These are phyloP conservation scores for Dasyprocta punctata DNA, from an alignment of 2,113 vertebrate genomes.

Conservation along the genomic window DNA sequence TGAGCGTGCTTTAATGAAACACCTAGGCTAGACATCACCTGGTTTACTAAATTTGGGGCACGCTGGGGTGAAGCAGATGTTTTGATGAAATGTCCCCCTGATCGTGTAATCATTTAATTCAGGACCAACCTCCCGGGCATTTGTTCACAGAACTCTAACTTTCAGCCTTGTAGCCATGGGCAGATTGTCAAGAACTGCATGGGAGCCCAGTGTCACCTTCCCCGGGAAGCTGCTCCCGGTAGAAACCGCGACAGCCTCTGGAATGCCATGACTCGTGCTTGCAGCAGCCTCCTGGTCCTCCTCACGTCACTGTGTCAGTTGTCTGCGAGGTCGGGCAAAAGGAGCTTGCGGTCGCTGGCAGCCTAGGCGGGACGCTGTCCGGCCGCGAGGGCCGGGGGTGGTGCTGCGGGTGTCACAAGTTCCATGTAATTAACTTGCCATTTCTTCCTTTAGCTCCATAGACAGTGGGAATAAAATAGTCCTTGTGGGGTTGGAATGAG, in stretches of 20 bases:
- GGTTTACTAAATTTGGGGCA: background rate
- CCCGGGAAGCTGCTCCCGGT: fast-evolving
- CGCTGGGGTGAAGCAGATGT: background rate
- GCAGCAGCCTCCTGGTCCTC: fast-evolving
- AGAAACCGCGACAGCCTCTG: background rate
- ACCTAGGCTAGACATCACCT: background rate
- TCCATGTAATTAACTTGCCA: background rate
- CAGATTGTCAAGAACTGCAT: fast-evolving
- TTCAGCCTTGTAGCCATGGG: background rate
- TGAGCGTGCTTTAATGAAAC: background rate
- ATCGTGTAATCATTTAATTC: background rate
- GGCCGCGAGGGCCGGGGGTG: background rate
- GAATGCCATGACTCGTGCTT: background rate
- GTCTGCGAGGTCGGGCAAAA: background rate
- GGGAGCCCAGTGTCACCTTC: background rate
- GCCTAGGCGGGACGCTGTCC: fast-evolving
- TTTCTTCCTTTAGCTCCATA: background rate
- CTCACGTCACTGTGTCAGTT: background rate
- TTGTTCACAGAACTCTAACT: background rate
- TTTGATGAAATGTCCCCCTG: background rate
- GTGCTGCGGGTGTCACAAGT: background rate
- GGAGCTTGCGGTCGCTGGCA: fast-evolving
- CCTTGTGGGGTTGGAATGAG: background rate
- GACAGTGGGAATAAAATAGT: background rate
- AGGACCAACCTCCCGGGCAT: background rate